These are phyloP conservation scores for Urocolius indicus DNA, from an alignment of 2,113 vertebrate species.

Conservation along the genomic window DNA sequence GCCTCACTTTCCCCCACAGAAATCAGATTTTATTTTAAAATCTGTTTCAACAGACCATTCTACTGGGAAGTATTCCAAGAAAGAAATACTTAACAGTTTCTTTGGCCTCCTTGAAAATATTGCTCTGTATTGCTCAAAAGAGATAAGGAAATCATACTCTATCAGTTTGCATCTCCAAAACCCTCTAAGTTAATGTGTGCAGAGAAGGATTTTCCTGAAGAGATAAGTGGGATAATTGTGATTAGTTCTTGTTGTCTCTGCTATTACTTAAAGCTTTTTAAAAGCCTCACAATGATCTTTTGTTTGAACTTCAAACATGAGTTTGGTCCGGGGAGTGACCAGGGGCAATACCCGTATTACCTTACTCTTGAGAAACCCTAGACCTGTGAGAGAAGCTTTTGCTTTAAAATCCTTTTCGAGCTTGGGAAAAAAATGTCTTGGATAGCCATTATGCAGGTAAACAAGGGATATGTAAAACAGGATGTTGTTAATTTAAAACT, in stretches of 20 bases:
- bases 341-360: not conserved
- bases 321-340: constrained; percentile 6
- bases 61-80: constrained; percentile 12
- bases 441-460: not conserved
- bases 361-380: constrained; percentile 41
- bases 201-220: constrained; percentile 23
- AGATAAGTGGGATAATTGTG: constrained; percentile 57
- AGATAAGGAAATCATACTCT: not conserved
- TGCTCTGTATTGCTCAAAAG: not conserved
- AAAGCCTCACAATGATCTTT: constrained; percentile 68
- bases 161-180: not conserved
- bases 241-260: constrained; percentile 68
- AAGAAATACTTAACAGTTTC: not conserved
- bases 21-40: constrained; percentile 19
- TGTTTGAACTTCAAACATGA: constrained; percentile 63
- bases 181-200: not conserved
- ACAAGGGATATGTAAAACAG: not conserved
- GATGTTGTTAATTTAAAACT: not conserved
- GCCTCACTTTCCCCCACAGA: not conserved
- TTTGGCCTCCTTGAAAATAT: not conserved
- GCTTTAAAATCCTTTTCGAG: not conserved
- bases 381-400: constrained; percentile 27
- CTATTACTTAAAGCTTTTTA: constrained; percentile 5
- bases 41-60: not conserved
- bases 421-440: not conserved